Evolutionary conservation across 2,113 vertebrate species (phyloP).

Genomic region (Tupaia tana): DNA sequence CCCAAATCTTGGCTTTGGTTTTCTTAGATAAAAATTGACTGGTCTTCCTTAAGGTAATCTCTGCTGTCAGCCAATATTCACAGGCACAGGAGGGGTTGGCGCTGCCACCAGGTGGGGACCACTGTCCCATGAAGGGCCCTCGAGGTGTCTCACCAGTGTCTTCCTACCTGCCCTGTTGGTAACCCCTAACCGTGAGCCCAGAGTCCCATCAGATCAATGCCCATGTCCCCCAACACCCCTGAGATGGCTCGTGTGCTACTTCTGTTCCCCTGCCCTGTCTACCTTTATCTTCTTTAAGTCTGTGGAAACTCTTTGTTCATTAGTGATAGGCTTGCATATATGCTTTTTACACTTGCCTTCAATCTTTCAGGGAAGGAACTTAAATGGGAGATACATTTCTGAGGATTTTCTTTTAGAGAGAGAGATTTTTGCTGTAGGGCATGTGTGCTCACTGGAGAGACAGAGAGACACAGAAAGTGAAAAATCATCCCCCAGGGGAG

Average conservation of each 20-base stretch:
- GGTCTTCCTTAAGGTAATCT: neutral
- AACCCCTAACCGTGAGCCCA: neutral
- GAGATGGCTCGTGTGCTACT: too few species aligned
- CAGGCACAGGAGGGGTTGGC: neutral
- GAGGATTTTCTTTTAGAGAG: neutral
- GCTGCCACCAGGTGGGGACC: accelerated
- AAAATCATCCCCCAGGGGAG: too few species aligned
- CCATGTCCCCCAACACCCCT: neutral
- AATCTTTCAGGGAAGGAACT: neutral
- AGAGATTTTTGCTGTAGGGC: too few species aligned
- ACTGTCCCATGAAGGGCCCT: neutral
- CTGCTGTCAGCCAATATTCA: neutral
- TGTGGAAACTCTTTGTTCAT: neutral
- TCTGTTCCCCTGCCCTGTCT: too few species aligned
- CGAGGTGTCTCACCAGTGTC: neutral
- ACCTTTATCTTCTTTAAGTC: neutral
- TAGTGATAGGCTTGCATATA: neutral
- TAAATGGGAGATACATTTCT: neutral
- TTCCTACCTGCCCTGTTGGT: neutral
- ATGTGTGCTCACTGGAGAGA: too few species aligned
- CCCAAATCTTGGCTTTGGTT: neutral
- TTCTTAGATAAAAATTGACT: neutral
- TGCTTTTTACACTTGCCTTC: neutral
- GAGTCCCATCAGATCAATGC: neutral
- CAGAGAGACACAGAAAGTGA: too few species aligned